Evolutionary conservation across 2,888 invertebrate genomes (phyloP), one percentile per base, ranked within the genome.

Genomic region (Tenthredo notha): DNA sequence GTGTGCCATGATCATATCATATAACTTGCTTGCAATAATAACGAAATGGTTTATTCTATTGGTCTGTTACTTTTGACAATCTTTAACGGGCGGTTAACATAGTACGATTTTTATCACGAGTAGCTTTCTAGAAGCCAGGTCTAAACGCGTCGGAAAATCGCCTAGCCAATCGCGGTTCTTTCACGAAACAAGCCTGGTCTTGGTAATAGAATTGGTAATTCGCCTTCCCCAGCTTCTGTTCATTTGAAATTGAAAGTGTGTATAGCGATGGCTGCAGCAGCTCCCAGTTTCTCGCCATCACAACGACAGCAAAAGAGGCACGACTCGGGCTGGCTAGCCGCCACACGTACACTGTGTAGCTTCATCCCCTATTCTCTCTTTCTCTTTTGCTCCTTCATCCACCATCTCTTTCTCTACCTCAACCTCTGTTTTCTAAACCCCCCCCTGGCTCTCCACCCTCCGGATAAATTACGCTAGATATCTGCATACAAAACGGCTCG

Each of bases 391-490:
- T 33, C 33, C 67, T 67, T 33, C 18, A 33, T 33, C 6, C 33
- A 18, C 33, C 15, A 18, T 40, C 37, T 21, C 43, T 43, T 74
- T 37, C 72, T 47, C 85, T 86, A 86, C 86, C 86, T 86, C 75
- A 86, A 84, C 87, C 86, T 83, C 77, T 61, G 40, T 18, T 43
- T 43, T 43, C 50, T 50, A 61, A 61, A 74, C 21, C 43, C 74
- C 21, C 43, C 74, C 40, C 74, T 0, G 21, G 43, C 74, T 74
- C 87, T 85, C 87, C 85, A 83, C 78, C 75, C 72, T 82, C 87
- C 86, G 90, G 89, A 90, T 90, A 90, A 90, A 91, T 90, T 91
- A 90, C 90, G 88, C 89, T 85, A 89, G 90, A 91, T 90, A 90
- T 90, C 90, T 90, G 90, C 89, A 91, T 90, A 90, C 89, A 90